Conservation (phyloP, 2,113 vertebrate genomes). For the Vidua chalybeata region DNA sequence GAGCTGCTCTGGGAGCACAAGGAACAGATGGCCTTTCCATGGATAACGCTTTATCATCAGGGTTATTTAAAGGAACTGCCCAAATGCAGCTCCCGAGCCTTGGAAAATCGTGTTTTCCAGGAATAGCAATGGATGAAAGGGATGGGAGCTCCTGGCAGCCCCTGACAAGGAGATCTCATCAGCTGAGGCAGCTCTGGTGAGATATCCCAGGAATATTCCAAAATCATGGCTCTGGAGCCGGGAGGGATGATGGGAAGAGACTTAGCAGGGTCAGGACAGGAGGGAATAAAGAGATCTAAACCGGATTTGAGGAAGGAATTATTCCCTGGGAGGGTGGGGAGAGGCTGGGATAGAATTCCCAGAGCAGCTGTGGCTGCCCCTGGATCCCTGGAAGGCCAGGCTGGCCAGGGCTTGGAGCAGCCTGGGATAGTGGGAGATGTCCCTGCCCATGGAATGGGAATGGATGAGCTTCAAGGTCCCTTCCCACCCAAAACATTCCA, state of each 20-base stretch:
- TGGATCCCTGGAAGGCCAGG: not conserved
- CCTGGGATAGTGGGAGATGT: rapidly evolving
- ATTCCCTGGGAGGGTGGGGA: not conserved
- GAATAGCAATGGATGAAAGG: not conserved
- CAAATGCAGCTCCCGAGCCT: not conserved
- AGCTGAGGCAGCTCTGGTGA: not conserved
- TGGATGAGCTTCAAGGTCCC: not conserved
- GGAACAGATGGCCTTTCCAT: conserved; percentile 24
- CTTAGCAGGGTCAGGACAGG: not conserved
- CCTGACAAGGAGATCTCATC: not conserved
- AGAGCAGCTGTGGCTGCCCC: not conserved
- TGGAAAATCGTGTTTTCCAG: not conserved
- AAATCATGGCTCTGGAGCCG: not conserved
- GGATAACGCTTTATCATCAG: not conserved
- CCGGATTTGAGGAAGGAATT: not conserved
- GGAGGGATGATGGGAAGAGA: not conserved
- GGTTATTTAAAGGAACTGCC: conserved; percentile 42
- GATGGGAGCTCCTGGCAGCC: not conserved
- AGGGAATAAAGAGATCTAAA: not conserved
- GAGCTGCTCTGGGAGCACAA: not conserved
- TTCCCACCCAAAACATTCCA: not conserved
- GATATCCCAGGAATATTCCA: not conserved
- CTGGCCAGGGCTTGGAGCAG: rapidly evolving
- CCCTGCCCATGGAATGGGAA: not conserved
- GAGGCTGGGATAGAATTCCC: not conserved